A percentile compares a stretch with the other conserved stretches of the same genome.
Evolutionary conservation across 2,113 vertebrate species (phyloP).

Genomic region (Scytalopus superciliaris): DNA sequence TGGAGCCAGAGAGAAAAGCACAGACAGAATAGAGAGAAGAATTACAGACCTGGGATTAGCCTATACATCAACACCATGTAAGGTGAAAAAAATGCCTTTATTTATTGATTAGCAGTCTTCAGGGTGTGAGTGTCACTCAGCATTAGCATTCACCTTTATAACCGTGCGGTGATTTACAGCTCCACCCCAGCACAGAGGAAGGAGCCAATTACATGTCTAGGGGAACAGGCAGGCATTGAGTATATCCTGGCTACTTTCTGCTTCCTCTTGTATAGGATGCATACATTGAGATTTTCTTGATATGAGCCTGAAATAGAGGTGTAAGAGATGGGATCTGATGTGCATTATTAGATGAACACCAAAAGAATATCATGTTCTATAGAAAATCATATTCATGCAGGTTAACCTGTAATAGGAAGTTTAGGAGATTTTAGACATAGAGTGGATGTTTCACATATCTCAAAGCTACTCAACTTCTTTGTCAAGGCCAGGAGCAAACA

Average conservation of each 20-base stretch:
- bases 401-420: not conserved
- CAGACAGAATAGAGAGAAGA: not conserved
- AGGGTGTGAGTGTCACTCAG: conserved; percentile 23
- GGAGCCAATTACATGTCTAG: not conserved
- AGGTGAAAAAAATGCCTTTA: conserved; percentile 23
- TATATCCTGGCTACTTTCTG: not conserved
- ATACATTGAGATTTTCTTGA: not conserved
- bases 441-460: rapidly evolving
- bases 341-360: not conserved
- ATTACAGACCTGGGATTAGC: conserved; percentile 15
- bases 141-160: conserved; percentile 53
- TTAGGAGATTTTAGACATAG: not conserved
- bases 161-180: conserved; percentile 33
- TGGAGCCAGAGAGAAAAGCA: conserved; percentile 25
- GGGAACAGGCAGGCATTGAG: not conserved
- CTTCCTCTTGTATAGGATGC: not conserved
- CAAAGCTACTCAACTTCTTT: not conserved
- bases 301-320: not conserved
- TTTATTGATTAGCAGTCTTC: conserved; percentile 42
- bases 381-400: not conserved
- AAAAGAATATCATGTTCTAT: not conserved
- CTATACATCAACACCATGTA: conserved; percentile 7
- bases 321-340: not conserved
- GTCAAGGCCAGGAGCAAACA: not conserved
- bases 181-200: not conserved